phyloP scores from a whole-genome alignment of 2,113 vertebrate species.

The Butastur rufipennis region DNA sequence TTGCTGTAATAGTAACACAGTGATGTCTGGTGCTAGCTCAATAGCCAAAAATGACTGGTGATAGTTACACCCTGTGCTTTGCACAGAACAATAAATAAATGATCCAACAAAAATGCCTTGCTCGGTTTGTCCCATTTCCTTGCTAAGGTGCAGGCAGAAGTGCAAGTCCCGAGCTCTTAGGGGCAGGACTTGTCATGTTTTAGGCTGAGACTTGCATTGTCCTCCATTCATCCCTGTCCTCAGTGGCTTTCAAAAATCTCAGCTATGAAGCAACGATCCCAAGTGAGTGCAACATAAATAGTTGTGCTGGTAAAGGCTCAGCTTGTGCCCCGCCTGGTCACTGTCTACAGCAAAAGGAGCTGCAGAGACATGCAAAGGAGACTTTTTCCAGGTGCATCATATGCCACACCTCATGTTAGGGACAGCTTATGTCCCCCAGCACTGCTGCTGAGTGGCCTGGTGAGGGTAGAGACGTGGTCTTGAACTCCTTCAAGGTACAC shows the following conservation, averaged over 20 bases:
- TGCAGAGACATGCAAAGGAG: not conserved
- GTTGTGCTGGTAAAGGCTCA: not conserved
- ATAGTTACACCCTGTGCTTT: slow-evolving; percentile 62
- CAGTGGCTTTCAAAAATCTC: not conserved
- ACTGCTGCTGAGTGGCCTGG: not conserved
- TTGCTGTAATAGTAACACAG: slow-evolving; percentile 48
- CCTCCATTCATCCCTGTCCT: not conserved
- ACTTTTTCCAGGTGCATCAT: not conserved
- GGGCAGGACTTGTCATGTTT: not conserved
- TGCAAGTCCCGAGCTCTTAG: not conserved
- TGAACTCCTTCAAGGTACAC: not conserved
- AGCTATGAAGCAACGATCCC: not conserved
- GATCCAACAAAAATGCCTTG: slow-evolving; percentile 44
- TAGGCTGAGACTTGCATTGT: not conserved
- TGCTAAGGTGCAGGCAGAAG: not conserved
- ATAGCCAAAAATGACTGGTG: slow-evolving; percentile 60
- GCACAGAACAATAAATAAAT: slow-evolving; percentile 64
- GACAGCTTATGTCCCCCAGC: not conserved
- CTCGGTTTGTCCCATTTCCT: not conserved
- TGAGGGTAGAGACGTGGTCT: not conserved
- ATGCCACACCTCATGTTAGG: not conserved
- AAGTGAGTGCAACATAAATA: not conserved
- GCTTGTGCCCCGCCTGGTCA: not conserved
- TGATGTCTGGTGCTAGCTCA: slow-evolving; percentile 45
- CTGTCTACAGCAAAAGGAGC: not conserved